Conservation (phyloP, 1,140 invertebrate species). For the Amyelois transitella region DNA sequence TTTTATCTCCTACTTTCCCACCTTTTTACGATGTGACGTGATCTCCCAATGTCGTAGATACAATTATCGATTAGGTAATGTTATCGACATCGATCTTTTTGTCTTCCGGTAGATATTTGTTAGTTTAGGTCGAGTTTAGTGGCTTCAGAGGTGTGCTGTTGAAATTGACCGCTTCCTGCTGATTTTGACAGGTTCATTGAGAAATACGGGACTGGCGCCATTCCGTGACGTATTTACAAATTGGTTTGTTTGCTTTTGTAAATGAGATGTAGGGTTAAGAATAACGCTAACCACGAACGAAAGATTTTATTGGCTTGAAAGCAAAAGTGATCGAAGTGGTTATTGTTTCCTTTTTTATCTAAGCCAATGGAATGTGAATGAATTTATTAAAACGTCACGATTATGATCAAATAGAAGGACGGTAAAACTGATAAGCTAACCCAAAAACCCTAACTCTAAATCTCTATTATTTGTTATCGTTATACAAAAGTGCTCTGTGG, state of each 20-base stretch:
- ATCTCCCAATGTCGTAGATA: conserved; percentile 68
- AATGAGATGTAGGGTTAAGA: background rate
- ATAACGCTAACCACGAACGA: conserved; percentile 20
- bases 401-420: no score
- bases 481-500: no score
- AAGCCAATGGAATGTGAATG: no score
- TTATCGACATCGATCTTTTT: conserved; percentile 64
- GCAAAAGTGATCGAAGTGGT: no score
- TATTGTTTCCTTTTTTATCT: no score
- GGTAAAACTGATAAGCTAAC: no score
- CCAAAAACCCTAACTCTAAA: no score
- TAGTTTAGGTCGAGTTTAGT: conserved; percentile 56
- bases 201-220: conserved; percentile 12
- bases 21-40: conserved; percentile 68
- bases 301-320: background rate
- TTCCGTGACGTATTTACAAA: background rate
- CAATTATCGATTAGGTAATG: conserved; percentile 72
- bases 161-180: conserved; percentile 35
- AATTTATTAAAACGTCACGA: no score
- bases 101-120: conserved; percentile 70
- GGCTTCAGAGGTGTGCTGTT: conserved; percentile 43
- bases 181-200: conserved; percentile 18
- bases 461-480: no score
- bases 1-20: conserved; percentile 72
- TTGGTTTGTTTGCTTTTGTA: background rate